Evolutionary conservation across 2,113 vertebrate genomes (phyloP), one percentile per base, ranked within the genome.

Genomic region (Poeciliopsis retropinna): DNA sequence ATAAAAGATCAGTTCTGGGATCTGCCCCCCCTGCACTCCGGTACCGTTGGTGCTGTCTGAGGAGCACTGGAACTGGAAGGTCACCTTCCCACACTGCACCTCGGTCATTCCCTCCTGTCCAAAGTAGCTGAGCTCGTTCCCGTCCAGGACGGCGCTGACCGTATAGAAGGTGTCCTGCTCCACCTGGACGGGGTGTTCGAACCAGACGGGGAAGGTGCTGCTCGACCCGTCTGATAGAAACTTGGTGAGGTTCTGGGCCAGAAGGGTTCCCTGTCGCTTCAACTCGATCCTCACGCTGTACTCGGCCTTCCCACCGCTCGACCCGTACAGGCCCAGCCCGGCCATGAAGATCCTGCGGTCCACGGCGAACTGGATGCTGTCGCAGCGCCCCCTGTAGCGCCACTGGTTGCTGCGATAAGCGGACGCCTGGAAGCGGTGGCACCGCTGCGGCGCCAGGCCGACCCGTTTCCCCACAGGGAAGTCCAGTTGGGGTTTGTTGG

Each of bases 41-140:
- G 97, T 98, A 5, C 97, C 97, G 0, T 99, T 99, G 75, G 97
- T 99, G 85, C 97, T 99, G 93, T 98, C 97, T 0, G 97, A 98
- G 19, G 97, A 98, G 77, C 97, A 98, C 94, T 99, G 97, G 86
- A 98, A 98, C 92, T 99, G 97, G 89, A 99, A 98, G 0, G 97
- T 97, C 79, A 98, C 97, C 90, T 96, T 98, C 25, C 96, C 97
- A 0, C 95, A 97, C 89, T 98, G 97, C 73, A 99, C 97, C 85
- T 99, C 97, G 0, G 97, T 98, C 97, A 99, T 96, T 57, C 97
- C 97, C 89, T 99, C 97, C 89, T 99, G 97, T 30, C 97, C 97
- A 22, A 99, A 99, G 93, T 99, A 98, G 85, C 97, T 98, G 71
- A 99, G 96, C 88, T 98, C 96, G 0, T 95, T 96, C 17, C 97